Evolutionary conservation across 2,113 vertebrate genomes (phyloP), one percentile per base, ranked within the genome.

Genomic region (Suncus etruscus): DNA sequence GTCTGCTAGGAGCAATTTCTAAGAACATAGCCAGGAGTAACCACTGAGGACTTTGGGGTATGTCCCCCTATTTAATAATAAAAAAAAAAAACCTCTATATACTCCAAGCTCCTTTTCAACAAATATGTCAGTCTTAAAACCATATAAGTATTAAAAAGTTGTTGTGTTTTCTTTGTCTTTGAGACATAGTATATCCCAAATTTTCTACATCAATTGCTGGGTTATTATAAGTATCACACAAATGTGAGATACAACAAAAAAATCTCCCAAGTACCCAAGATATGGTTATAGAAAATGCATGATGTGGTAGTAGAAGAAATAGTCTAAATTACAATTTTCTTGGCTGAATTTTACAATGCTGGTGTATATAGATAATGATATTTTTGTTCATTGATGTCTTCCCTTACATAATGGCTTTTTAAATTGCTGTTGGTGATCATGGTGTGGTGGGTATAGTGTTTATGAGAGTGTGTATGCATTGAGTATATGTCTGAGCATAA

Each of bases 111-210:
- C 32, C 70, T 83, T 68, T 72, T 92, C 61, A 91, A 74, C 11
- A 94, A 92, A 91, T 68, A 68, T 93, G 9, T 6, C 39, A 84
- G 74, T 72, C 20, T 77, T 93, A 82, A 91, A 92, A 74, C n/a
- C 50, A 48, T 7, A 10, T 48, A 9, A n/a, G 31, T 51, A 78
- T 93, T 82, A 48, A 70, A 91, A 92, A 32, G 22, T 8, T 78
- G 20, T 68, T 72, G 54, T 80, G 0, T 11, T 61, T 86, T 47
- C 50, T 89, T 73, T 83, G 47, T 2, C 75, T 89, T 92, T 85
- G 12, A 47, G 58, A 86, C 2, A 0, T 24, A 12, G 1, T 6
- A 47, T 78, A 61, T 39, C 79, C 31, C 89, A 84, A 12, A 22
- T 75, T 85, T 85, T 24, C 10, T 24, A 16, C n/a, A 50, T 81